phyloP scores from a whole-genome alignment of 1,140 invertebrate species.

The Rhopalosiphum padi region DNA sequence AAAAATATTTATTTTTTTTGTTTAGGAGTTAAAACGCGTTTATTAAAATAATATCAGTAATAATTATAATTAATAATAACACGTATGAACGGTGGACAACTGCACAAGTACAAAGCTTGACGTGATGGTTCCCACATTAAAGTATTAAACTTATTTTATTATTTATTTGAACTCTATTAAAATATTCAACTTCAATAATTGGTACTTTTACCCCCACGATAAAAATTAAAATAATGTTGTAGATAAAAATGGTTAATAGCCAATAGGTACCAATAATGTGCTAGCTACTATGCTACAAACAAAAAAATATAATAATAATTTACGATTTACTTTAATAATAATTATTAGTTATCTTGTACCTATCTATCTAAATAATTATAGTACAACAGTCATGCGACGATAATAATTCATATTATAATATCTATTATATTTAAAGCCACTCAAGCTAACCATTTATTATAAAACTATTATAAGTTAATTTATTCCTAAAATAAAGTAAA shows the following conservation, averaged over 20 bases:
- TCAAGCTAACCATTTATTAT: too few species aligned
- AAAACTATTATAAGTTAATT: too few species aligned
- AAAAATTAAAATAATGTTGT: not conserved
- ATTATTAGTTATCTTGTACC: too few species aligned
- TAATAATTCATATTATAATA: too few species aligned
- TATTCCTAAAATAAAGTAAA: too few species aligned
- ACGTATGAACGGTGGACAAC: not conserved
- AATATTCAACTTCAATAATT: not conserved
- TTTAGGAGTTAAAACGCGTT: not conserved
- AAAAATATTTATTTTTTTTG: not conserved
- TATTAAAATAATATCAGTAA: too few species aligned
- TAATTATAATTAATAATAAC: too few species aligned
- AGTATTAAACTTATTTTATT: not conserved
- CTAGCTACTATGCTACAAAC: not conserved
- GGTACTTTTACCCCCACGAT: not conserved
- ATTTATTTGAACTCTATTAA: not conserved
- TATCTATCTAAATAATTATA: too few species aligned
- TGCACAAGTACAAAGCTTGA: not conserved
- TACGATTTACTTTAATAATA: too few species aligned
- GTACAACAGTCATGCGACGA: too few species aligned
- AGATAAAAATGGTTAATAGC: not conserved
- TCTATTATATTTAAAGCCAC: too few species aligned
- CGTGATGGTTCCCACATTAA: not conserved
- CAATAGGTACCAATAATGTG: too few species aligned
- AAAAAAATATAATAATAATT: not conserved